phyloP scores from a whole-genome alignment of 2,797 vertebrate species.

The Sardinella longiceps region DNA sequence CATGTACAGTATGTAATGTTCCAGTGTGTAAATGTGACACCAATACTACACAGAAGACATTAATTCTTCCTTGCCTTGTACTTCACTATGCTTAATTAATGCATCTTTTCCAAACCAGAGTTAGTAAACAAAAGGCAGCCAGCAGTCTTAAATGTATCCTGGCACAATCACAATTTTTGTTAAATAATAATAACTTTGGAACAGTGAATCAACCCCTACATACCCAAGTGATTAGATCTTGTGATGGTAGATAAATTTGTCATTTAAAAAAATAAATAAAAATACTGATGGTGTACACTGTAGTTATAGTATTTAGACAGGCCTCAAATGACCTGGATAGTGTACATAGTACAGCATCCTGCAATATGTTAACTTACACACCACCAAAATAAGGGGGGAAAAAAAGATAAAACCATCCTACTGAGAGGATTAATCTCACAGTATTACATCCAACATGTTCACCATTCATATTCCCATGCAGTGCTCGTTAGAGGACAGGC shows the following conservation, averaged over 20 bases:
- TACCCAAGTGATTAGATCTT: neutral
- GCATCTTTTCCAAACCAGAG: neutral
- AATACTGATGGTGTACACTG: neutral
- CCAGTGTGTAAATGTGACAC: neutral
- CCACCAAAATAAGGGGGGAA: neutral
- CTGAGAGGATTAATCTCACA: neutral
- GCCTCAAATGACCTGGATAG: neutral
- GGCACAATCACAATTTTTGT: neutral
- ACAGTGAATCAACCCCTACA: neutral
- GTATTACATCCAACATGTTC: neutral
- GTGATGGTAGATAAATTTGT: neutral
- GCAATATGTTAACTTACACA: neutral
- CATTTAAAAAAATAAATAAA: too few species aligned
- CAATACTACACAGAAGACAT: neutral
- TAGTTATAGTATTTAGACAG: neutral
- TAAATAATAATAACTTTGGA: neutral
- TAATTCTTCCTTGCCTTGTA: neutral
- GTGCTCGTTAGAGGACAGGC: neutral
- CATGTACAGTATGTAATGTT: neutral
- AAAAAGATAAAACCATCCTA: neutral
- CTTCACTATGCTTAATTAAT: slow-evolving; percentile 4
- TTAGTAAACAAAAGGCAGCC: neutral
- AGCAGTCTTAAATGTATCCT: neutral
- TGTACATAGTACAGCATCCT: neutral
- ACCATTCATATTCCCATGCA: neutral